These are phyloP conservation scores for Neotoma lepida DNA, from an alignment of 2,113 vertebrate species.

Conservation along the genomic window DNA sequence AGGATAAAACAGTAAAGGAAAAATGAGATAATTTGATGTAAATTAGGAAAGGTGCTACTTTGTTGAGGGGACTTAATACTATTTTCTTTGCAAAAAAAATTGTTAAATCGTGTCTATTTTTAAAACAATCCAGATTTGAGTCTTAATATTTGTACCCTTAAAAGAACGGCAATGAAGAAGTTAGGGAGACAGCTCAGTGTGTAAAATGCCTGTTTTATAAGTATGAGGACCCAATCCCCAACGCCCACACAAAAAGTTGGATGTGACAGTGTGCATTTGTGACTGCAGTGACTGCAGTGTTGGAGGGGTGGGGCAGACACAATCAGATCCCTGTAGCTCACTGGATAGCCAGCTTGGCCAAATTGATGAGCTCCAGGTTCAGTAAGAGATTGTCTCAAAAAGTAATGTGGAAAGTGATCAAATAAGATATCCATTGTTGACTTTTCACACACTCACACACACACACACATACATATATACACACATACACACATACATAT, in stretches of 20 bases:
- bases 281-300: too few relatives aligned
- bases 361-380: not conserved
- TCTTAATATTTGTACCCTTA: constrained; percentile 15
- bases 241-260: not conserved
- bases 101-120: constrained; percentile 37
- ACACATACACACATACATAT: too few relatives aligned
- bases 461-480: not conserved
- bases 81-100: not conserved
- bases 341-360: not conserved
- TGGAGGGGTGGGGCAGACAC: not conserved
- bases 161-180: not conserved
- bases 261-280: not conserved
- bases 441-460: not conserved
- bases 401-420: not conserved
- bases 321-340: not conserved
- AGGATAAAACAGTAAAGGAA: not conserved
- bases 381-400: not conserved
- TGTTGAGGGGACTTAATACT: not conserved
- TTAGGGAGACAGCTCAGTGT: not conserved
- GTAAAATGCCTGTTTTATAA: not conserved
- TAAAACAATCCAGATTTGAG: constrained; percentile 42
- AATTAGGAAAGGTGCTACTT: constrained; percentile 44
- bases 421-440: not conserved
- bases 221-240: too few relatives aligned
- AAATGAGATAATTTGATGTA: constrained; percentile 12